Conservation (phyloP, 2,113 vertebrate genomes). For the Syrrhaptes paradoxus region DNA sequence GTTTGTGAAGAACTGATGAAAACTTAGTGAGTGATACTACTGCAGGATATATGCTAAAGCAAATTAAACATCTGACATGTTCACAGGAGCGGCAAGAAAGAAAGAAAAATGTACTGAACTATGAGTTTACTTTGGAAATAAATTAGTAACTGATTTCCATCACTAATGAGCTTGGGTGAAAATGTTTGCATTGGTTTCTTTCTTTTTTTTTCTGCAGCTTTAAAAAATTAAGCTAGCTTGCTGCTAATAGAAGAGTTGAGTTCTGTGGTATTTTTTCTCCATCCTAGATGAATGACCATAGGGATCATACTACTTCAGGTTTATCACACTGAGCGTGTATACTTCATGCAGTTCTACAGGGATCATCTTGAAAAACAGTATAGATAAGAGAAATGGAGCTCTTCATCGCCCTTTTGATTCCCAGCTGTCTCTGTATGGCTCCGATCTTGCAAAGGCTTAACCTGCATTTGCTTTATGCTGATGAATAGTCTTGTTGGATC, state of each 20-base stretch:
- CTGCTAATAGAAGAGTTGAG: background rate
- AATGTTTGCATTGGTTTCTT: background rate
- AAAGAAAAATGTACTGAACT: background rate
- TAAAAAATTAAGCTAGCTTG: background rate
- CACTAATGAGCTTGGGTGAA: background rate
- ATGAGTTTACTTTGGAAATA: background rate
- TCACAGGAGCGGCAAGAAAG: background rate
- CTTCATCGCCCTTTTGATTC: background rate
- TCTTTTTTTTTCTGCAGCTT: background rate
- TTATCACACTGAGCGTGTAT: background rate
- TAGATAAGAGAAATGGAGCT: background rate
- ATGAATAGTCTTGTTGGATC: background rate
- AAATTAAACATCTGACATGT: background rate
- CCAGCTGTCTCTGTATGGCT: background rate
- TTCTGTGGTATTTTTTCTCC: background rate
- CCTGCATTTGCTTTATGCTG: background rate
- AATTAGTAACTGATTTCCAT: background rate
- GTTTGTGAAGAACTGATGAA: background rate
- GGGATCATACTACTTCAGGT: background rate
- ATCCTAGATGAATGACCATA: background rate
- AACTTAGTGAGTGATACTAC: background rate
- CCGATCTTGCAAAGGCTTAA: background rate
- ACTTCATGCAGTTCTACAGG: background rate
- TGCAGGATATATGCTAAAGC: background rate
- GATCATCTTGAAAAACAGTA: background rate